Percentiles rank a stretch among this genome's conserved stretches.
phyloP scores from a whole-genome alignment of 1,140 invertebrate genomes.

The Planococcus citri region DNA sequence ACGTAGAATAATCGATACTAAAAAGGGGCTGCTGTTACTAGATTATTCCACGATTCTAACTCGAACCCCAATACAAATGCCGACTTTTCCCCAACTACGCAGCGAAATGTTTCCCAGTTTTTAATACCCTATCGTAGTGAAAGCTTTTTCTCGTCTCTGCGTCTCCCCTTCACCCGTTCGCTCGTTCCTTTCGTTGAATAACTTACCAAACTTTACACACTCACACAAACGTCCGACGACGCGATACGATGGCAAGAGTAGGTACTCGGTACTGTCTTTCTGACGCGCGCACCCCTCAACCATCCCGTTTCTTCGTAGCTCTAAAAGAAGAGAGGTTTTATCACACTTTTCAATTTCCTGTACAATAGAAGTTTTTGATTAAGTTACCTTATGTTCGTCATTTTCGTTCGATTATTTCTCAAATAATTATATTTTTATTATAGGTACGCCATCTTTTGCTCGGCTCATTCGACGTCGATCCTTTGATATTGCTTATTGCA shows the following conservation, averaged over 20 bases:
- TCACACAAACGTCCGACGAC: background rate
- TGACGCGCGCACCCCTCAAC: background rate
- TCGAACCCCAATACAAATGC: background rate
- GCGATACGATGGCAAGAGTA: no score
- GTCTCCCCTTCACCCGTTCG: background rate
- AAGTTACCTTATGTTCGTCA: background rate
- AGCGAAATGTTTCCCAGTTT: slow-evolving; percentile 1
- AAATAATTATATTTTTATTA: background rate
- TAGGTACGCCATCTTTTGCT: background rate
- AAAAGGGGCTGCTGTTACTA: slow-evolving; percentile 2
- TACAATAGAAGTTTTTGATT: background rate
- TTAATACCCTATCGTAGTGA: slow-evolving; percentile 2
- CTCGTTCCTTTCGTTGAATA: background rate
- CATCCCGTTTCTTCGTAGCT: background rate
- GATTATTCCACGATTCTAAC: slow-evolving; percentile 6
- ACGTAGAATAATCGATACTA: slow-evolving; percentile 7
- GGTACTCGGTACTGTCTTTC: no score
- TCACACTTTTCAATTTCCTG: slow-evolving; percentile 6
- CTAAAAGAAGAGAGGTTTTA: background rate
- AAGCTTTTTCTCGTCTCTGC: background rate
- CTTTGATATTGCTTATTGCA: no score
- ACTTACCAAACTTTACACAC: slow-evolving; percentile 1
- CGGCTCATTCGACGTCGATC: no score
- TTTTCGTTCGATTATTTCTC: background rate
- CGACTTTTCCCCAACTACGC: background rate